These are phyloP conservation scores for Drosophila algonquin DNA, from an alignment of 2,888 invertebrate species.

Conservation along the genomic window DNA sequence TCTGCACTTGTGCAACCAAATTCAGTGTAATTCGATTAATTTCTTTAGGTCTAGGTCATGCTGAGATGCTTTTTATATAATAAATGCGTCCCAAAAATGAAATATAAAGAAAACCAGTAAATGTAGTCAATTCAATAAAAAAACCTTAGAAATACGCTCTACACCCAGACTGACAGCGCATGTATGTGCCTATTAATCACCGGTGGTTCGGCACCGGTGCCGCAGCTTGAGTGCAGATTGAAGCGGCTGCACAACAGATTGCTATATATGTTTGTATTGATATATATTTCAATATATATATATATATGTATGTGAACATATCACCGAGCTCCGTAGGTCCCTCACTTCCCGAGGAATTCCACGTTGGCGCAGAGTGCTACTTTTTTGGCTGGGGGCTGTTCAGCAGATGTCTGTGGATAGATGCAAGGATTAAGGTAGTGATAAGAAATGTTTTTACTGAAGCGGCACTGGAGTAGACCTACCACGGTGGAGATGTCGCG, in stretches of 20 bases:
- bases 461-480: background rate
- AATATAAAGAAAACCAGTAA: slow-evolving; percentile 20
- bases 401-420: slow-evolving; percentile 44
- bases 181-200: background rate
- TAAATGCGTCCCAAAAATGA: slow-evolving; percentile 40
- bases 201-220: background rate
- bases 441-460: background rate
- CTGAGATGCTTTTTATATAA: slow-evolving; percentile 36
- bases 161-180: background rate
- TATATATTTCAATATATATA: slow-evolving; percentile 5
- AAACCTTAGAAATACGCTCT: background rate
- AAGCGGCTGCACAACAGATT: slow-evolving; percentile 4
- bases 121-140: slow-evolving; percentile 11
- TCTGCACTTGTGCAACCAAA: background rate
- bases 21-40: slow-evolving; percentile 6
- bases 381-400: slow-evolving; percentile 64
- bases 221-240: background rate
- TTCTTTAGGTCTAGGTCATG: slow-evolving; percentile 26
- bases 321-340: background rate
- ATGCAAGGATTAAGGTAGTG: background rate
- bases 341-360: slow-evolving; percentile 60
- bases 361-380: slow-evolving; percentile 42
- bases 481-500: slow-evolving; percentile 40
- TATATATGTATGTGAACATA: slow-evolving; percentile 12
- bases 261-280: slow-evolving; percentile 13